Evolutionary conservation across 2,113 vertebrate species (phyloP).

Genomic region (Hippocampus barbouri): DNA sequence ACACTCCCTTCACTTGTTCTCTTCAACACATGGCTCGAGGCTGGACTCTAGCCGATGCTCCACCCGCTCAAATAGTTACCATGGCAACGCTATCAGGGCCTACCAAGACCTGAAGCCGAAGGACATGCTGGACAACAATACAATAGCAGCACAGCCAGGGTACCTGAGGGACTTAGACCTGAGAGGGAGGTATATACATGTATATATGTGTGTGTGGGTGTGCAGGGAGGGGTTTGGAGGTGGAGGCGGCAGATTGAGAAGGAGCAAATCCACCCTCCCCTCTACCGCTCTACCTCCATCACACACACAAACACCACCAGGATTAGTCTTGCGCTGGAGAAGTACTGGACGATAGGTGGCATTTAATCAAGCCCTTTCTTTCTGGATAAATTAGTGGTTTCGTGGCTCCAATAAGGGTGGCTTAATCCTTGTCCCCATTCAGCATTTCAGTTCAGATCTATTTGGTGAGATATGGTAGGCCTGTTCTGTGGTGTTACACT

Average conservation of each 20-base stretch:
- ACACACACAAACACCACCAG: conserved; percentile 43
- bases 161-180: conserved; percentile 71
- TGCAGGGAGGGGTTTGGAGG: conserved; percentile 14
- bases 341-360: conserved; percentile 23
- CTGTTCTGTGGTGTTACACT: background rate
- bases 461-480: background rate
- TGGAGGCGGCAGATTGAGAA: conserved; percentile 45
- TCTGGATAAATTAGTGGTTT: background rate
- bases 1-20: conserved; percentile 40
- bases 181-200: conserved; percentile 55
- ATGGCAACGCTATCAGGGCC: conserved; percentile 75
- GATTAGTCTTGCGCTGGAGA: conserved; percentile 41
- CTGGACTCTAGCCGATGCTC: conserved; percentile 64
- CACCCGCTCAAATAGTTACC: conserved; percentile 67
- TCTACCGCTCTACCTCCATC: conserved; percentile 44
- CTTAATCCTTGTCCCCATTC: background rate
- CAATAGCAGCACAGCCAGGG: conserved; percentile 67
- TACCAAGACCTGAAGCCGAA: conserved; percentile 76
- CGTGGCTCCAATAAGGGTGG: background rate
- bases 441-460: background rate
- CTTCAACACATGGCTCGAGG: conserved; percentile 63
- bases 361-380: conserved; percentile 20
- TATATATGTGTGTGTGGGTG: background rate
- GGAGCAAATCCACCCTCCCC: conserved; percentile 57
- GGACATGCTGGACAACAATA: conserved; percentile 77